Conservation (phyloP, 2,113 vertebrate genomes). For the Thermophis baileyi region DNA sequence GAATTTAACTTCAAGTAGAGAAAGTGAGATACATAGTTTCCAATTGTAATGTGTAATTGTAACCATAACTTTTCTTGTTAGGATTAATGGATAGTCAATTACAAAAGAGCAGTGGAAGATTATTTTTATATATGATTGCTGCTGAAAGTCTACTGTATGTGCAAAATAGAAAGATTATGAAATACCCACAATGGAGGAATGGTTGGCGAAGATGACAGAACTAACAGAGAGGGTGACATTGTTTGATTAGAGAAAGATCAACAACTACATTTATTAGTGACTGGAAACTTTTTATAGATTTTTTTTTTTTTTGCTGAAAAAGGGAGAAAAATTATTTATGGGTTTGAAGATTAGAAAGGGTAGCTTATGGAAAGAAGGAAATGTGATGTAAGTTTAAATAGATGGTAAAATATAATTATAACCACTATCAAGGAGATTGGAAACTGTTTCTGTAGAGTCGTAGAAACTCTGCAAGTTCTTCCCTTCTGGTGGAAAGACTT, state of each 20-base stretch:
- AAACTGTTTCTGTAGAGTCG: background rate
- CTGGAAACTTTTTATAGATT: background rate
- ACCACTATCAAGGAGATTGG: background rate
- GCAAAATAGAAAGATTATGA: no score
- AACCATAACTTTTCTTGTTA: background rate
- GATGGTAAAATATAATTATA: background rate
- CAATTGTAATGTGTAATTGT: background rate
- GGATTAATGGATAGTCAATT: background rate
- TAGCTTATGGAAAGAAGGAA: background rate
- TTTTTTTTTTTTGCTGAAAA: background rate
- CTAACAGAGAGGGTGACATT: background rate
- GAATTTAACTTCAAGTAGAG: background rate
- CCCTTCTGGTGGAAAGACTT: background rate
- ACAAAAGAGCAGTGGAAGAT: background rate
- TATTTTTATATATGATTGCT: background rate
- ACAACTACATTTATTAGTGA: background rate
- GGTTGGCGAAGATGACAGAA: background rate
- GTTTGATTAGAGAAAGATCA: background rate
- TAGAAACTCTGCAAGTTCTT: background rate
- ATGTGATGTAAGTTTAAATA: background rate
- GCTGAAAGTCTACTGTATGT: no score
- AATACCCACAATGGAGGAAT: background rate
- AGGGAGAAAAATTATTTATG: background rate
- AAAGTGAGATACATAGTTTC: background rate
- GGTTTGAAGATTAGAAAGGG: background rate